Evolutionary conservation across 1,140 invertebrate genomes (phyloP).

Genomic region (Bombyx mori): DNA sequence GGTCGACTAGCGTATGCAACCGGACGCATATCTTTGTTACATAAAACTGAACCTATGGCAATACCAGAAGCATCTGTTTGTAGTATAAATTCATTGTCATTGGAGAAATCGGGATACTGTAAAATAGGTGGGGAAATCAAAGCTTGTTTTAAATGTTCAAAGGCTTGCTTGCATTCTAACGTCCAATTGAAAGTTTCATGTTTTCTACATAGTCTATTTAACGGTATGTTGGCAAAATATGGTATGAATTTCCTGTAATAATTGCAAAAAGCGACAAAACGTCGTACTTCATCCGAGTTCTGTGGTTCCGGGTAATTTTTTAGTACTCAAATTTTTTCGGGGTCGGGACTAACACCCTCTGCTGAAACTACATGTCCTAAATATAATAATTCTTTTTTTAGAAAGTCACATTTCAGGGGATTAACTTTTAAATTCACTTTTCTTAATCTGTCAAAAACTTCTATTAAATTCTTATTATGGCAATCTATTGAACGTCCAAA

Average conservation of each 20-base stretch:
- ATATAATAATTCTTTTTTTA: constrained; percentile 28
- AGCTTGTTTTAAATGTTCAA: constrained; percentile 27
- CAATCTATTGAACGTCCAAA: constrained; percentile 19
- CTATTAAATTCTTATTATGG: constrained; percentile 22
- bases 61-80: too few species aligned
- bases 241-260: constrained; percentile 27
- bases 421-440: constrained; percentile 39
- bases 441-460: constrained; percentile 20
- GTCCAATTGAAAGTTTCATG: constrained; percentile 22
- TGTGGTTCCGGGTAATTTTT: constrained; percentile 27
- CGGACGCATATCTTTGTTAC: constrained; percentile 7
- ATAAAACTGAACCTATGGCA: too few species aligned
- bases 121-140: too few species aligned
- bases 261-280: constrained; percentile 7
- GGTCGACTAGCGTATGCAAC: constrained; percentile 14
- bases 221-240: constrained; percentile 24
- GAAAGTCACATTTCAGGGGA: constrained; percentile 34
- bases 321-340: constrained; percentile 27
- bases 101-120: too few species aligned
- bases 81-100: too few species aligned
- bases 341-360: constrained; percentile 26
- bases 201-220: constrained; percentile 29
- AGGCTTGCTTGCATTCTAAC: constrained; percentile 18
- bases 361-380: too few species aligned
- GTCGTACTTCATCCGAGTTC: constrained; percentile 22